Conservation (phyloP, 2,888 invertebrate genomes). For the Leptothorax acervorum region DNA sequence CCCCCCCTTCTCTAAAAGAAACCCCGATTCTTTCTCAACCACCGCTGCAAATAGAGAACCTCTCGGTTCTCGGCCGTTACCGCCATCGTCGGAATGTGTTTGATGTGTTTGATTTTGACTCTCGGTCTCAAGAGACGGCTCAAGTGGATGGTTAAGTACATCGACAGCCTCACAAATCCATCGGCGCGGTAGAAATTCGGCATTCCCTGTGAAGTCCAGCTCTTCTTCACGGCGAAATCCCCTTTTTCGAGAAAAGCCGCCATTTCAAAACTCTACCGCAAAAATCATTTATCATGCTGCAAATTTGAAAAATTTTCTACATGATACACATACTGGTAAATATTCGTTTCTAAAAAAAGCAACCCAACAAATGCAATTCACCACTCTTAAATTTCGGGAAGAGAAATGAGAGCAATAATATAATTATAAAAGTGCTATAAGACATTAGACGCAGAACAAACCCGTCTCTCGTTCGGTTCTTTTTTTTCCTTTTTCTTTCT, state of each 20-base stretch:
- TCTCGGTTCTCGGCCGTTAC: conserved; percentile 19
- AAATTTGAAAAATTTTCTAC: background rate
- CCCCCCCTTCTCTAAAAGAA: conserved; percentile 17
- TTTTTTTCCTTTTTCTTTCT: background rate
- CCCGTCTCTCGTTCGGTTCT: conserved; percentile 8
- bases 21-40: conserved; percentile 71
- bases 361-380: background rate
- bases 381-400: conserved; percentile 16
- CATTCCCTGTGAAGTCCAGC: conserved; percentile 21
- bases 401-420: conserved; percentile 10
- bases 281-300: background rate
- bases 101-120: conserved; percentile 75
- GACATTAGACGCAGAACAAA: conserved; percentile 57
- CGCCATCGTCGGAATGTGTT: conserved; percentile 26
- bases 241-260: background rate
- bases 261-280: background rate
- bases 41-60: conserved; percentile 71
- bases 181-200: conserved; percentile 42
- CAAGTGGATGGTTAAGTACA: conserved; percentile 60
- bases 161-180: conserved; percentile 51
- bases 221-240: conserved; percentile 8
- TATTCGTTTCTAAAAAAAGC: background rate
- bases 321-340: background rate
- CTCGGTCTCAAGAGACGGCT: conserved; percentile 61
- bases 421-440: background rate